phyloP scores from a whole-genome alignment of 1,140 invertebrate genomes.

The Drosophila albomicans region DNA sequence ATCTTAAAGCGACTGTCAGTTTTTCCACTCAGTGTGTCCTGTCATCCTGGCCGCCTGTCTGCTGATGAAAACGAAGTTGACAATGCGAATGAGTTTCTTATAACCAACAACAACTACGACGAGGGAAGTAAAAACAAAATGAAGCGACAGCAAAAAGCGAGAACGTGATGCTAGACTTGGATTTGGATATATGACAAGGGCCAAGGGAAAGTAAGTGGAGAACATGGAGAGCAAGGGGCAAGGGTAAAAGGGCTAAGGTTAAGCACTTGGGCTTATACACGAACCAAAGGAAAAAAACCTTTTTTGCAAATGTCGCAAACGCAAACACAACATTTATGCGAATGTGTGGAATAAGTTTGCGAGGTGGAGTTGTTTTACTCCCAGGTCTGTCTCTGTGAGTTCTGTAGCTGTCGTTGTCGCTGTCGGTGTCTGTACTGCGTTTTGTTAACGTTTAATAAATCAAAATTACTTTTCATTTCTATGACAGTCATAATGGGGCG shows the following conservation, averaged over 20 bases:
- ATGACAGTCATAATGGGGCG: constrained; percentile 66
- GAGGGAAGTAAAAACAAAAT: constrained; percentile 51
- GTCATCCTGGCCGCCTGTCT: constrained; percentile 45
- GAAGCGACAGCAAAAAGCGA: constrained; percentile 54
- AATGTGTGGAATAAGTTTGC: constrained; percentile 42
- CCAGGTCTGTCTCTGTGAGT: constrained; percentile 19
- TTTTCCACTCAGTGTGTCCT: constrained; percentile 27
- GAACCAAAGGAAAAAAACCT: constrained; percentile 21
- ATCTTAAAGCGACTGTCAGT: constrained; percentile 79
- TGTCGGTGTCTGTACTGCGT: constrained; percentile 18
- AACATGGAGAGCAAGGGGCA: background rate
- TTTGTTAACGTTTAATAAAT: constrained; percentile 75
- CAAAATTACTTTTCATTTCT: constrained; percentile 73
- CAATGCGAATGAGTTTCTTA: constrained; percentile 83
- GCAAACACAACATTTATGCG: constrained; percentile 57
- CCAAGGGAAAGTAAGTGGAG: background rate
- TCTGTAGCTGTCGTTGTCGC: constrained; percentile 19
- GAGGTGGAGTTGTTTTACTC: constrained; percentile 12
- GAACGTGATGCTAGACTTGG: constrained; percentile 47
- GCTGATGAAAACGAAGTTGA: constrained; percentile 82
- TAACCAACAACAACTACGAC: constrained; percentile 58
- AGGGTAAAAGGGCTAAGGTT: constrained; percentile 56
- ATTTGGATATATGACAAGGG: constrained; percentile 21
- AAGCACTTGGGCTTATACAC: constrained; percentile 55
- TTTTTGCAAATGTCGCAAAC: constrained; percentile 46